phyloP scores from a whole-genome alignment of 1,140 invertebrate species.

The Trigoniulus corallinus region DNA sequence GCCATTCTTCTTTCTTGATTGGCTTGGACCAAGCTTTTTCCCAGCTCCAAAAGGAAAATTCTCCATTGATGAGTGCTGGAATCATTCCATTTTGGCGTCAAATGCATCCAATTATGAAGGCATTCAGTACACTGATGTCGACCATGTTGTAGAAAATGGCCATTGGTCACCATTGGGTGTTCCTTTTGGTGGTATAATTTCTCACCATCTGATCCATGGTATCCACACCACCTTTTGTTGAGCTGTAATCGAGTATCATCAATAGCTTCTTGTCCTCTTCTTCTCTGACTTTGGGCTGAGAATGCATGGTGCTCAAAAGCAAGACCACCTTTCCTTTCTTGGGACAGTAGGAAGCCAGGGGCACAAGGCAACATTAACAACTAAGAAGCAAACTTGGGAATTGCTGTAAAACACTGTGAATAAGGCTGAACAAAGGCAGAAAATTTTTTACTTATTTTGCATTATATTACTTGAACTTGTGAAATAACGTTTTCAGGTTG shows the following conservation, averaged over 20 bases:
- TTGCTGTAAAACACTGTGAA: no score
- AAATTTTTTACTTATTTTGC: no score
- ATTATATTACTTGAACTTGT: no score
- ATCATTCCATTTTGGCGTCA: no score
- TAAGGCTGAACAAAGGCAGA: no score
- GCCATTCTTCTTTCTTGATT: no score
- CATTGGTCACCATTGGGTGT: slow-evolving; percentile 14
- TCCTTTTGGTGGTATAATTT: slow-evolving; percentile 12
- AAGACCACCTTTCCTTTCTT: slow-evolving; percentile 14
- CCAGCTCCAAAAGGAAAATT: no score
- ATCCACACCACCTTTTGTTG: slow-evolving; percentile 12
- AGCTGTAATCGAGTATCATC: slow-evolving; percentile 11
- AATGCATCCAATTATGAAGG: not conserved
- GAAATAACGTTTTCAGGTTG: no score
- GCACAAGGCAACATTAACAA: slow-evolving; percentile 15
- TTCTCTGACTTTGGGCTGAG: no score
- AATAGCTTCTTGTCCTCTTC: slow-evolving; percentile 4
- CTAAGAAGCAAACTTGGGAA: slow-evolving; percentile 19
- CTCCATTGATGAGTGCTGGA: no score
- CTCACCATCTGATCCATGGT: slow-evolving; percentile 10
- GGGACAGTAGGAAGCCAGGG: slow-evolving; percentile 13
- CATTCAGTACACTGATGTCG: slow-evolving; percentile 8
- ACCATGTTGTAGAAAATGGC: slow-evolving; percentile 14
- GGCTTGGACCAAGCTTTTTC: no score
- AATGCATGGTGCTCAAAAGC: slow-evolving; percentile 7